phyloP scores from a whole-genome alignment of 2,797 vertebrate genomes.

The Pelochelys cantorii region DNA sequence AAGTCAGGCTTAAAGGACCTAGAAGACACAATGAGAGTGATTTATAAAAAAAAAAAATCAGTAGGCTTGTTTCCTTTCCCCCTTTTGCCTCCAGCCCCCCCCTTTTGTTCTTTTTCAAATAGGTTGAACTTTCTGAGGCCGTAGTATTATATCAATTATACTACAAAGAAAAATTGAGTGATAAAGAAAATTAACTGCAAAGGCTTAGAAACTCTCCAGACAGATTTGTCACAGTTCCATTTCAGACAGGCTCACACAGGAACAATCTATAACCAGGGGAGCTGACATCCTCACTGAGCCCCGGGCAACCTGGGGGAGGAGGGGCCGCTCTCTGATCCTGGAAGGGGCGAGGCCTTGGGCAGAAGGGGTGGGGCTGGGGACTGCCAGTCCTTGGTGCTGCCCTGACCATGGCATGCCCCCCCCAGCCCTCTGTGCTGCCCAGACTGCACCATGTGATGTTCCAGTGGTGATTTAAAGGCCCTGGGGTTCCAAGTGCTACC shows the following conservation, averaged over 20 bases:
- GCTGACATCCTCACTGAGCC: not conserved
- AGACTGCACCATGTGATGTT: too few relatives aligned
- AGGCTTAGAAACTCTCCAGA: conserved; percentile 40
- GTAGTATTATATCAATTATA: not conserved
- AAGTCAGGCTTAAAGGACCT: conserved; percentile 97
- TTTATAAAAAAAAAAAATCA: not conserved
- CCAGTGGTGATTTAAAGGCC: too few relatives aligned
- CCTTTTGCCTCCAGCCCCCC: not conserved
- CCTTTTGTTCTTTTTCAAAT: not conserved
- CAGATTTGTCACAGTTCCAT: conserved; percentile 59
- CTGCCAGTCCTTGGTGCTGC: too few relatives aligned
- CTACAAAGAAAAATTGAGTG: not conserved
- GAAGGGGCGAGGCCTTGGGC: too few relatives aligned
- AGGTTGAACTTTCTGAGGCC: not conserved
- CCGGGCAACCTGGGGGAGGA: too few relatives aligned
- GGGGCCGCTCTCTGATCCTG: too few relatives aligned
- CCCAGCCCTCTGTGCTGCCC: too few relatives aligned
- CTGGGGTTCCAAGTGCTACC: too few relatives aligned
- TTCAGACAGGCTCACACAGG: conserved; percentile 54
- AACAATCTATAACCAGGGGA: conserved; percentile 12
- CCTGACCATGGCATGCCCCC: too few relatives aligned
- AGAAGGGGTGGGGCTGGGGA: too few relatives aligned
- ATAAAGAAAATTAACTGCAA: not conserved
- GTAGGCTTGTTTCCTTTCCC: not conserved
- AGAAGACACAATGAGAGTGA: not conserved